These are phyloP conservation scores for Aulostomus chinensis DNA, from an alignment of 2,797 vertebrate species.

Conservation along the genomic window DNA sequence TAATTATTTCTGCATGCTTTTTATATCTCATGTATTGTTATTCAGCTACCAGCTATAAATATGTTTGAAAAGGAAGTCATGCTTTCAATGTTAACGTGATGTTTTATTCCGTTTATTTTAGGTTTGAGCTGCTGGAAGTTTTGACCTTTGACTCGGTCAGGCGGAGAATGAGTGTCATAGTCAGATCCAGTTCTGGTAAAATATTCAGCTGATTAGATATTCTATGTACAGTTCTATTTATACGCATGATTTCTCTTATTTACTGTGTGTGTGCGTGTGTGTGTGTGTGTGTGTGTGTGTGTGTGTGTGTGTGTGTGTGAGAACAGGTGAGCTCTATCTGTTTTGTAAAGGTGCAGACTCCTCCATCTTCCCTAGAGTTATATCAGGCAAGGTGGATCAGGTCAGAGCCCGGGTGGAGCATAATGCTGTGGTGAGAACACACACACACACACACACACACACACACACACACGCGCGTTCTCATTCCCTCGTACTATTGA, in stretches of 20 bases:
- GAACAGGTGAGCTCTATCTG: conserved; percentile 88
- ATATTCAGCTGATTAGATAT: not conserved
- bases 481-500: not conserved
- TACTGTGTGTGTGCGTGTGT: not conserved
- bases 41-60: no score
- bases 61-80: no score
- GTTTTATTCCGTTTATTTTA: conserved; percentile 44
- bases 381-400: conserved; percentile 93
- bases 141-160: conserved; percentile 95
- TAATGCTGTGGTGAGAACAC: conserved; percentile 93
- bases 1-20: no score
- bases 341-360: conserved; percentile 99
- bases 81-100: no score
- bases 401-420: conserved; percentile 89
- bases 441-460: conserved; percentile 4
- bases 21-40: not conserved
- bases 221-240: not conserved
- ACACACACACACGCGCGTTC: conserved; percentile 1
- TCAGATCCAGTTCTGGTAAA: conserved; percentile 86
- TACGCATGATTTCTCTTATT: no score
- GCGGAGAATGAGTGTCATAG: conserved; percentile 96
- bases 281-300: conserved; percentile 18
- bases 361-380: conserved; percentile 92
- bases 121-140: conserved; percentile 92
- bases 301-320: conserved; percentile 28